Evolutionary conservation across 2,888 invertebrate genomes (phyloP).

Genomic region (Geophilus truncorum): DNA sequence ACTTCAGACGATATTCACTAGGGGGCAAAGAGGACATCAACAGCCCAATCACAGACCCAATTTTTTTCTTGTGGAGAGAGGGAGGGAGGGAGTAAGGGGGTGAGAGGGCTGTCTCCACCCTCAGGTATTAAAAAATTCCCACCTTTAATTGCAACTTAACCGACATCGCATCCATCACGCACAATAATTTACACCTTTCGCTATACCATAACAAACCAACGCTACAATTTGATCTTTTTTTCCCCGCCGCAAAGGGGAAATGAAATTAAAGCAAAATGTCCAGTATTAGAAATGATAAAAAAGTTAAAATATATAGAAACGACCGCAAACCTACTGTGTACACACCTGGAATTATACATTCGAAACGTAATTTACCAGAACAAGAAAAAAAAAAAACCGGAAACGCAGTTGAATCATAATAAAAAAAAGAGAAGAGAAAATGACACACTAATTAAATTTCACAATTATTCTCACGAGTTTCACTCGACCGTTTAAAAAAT

Average conservation of each 20-base stretch:
- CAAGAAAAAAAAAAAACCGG: background rate
- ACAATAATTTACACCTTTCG: constrained; percentile 18
- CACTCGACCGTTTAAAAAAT: background rate
- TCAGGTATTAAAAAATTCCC: background rate
- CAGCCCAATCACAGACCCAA: background rate
- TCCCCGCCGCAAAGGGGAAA: background rate
- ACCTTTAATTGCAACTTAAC: background rate
- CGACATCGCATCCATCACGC: constrained; percentile 14
- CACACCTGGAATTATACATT: background rate
- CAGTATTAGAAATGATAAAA: background rate
- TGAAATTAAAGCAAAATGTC: background rate
- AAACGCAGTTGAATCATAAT: constrained; percentile 1
- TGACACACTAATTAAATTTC: constrained; percentile 1
- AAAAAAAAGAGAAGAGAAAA: background rate
- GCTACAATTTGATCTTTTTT: background rate
- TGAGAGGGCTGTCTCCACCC: background rate
- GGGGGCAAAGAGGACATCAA: constrained; percentile 5
- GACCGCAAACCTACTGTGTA: background rate
- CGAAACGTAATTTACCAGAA: background rate
- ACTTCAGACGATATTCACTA: background rate
- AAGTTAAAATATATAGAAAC: background rate
- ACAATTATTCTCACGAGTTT: constrained; percentile 22
- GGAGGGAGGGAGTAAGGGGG: too few species aligned
- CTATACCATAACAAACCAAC: background rate
- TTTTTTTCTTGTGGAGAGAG: too few species aligned